phyloP scores from a whole-genome alignment of 1,140 invertebrate genomes.

The Cydia pomonella region DNA sequence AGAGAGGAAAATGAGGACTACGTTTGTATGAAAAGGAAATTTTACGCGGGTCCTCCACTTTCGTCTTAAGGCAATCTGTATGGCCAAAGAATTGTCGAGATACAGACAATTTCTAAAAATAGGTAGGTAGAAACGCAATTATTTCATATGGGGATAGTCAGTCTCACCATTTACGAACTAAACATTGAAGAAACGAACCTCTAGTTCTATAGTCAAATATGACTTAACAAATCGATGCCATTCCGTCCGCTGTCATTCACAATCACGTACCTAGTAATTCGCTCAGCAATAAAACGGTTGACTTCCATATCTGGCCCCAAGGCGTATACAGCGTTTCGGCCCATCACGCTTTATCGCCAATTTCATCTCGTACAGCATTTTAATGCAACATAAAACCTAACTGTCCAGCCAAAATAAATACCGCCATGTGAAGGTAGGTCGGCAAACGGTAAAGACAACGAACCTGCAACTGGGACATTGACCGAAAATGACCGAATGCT shows the following conservation, averaged over 20 bases:
- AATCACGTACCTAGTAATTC: not conserved
- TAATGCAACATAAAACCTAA: constrained; percentile 67
- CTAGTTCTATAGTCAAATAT: too few relatives aligned
- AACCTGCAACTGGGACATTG: constrained; percentile 66
- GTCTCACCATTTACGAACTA: too few relatives aligned
- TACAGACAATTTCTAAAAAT: too few relatives aligned
- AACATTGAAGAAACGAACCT: too few relatives aligned
- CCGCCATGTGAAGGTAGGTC: constrained; percentile 75
- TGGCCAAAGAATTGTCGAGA: too few relatives aligned
- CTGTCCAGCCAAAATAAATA: constrained; percentile 63
- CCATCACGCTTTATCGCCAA: constrained; percentile 51
- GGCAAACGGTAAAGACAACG: constrained; percentile 68
- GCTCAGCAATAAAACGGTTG: not conserved
- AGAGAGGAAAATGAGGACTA: too few relatives aligned
- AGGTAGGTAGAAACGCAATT: too few relatives aligned
- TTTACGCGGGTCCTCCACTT: too few relatives aligned
- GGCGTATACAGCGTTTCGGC: constrained; percentile 10
- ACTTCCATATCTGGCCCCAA: not conserved
- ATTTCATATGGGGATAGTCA: too few relatives aligned
- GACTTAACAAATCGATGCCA: not conserved
- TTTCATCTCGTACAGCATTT: constrained; percentile 60
- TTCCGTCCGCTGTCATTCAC: not conserved
- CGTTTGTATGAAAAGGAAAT: too few relatives aligned
- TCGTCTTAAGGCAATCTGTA: too few relatives aligned
- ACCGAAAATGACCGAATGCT: constrained; percentile 51